Base-by-base conservation (phyloP, 2,113 vertebrate species). In the Orycteropus afer region DNA sequence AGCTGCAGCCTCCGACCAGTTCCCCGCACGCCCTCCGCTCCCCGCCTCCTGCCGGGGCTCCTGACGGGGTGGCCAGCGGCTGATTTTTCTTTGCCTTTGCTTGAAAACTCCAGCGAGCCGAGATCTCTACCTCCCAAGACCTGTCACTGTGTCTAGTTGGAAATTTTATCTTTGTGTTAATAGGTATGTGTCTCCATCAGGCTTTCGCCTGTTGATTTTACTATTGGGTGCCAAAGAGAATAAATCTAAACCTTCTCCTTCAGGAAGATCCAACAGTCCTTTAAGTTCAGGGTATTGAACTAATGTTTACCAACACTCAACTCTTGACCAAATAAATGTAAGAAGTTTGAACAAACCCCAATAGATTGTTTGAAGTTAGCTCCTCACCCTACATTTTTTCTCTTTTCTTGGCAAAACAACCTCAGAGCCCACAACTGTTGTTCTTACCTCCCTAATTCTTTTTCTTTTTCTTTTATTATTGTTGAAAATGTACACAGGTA, bases 41-140 rank as follows among this genome's bases (percentile, higher is more conserved):
- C 37, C 79, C n/a, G n/a, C 57, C 95, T 69, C 67, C 5, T 18
- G 29, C n/a, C 12, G 49, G 8, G 87, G 40, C 65, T 86, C 23
- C 0, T 9, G 40, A 7, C 5, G 1, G 15, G 15, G 40, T 12
- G 47, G 22, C 37, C 0, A 9, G 20, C 15, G 12, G 11, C 25
- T 6, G 29, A 2, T 14, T 76, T 49, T 17, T 71, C 37, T n/a
- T n/a, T 11, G 20, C 29, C 13, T 61, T 42, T 5, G 23, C 47
- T 25, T 25, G 80, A 67, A 40, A 82, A 79, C 45, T 17, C 47
- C 22, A 0, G 2, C 12, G 17, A 29, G 14, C 49, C 0, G 4
- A 10, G 63, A 9, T n/a, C 37, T 2, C n/a, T 53, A 1, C 37
- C 63, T 32, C 37, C 57, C 9, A 55, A 29, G 61, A 14, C 40